Conservation (phyloP, 23 tunicate genomes). For the Aplidium turbinatum region DNA sequence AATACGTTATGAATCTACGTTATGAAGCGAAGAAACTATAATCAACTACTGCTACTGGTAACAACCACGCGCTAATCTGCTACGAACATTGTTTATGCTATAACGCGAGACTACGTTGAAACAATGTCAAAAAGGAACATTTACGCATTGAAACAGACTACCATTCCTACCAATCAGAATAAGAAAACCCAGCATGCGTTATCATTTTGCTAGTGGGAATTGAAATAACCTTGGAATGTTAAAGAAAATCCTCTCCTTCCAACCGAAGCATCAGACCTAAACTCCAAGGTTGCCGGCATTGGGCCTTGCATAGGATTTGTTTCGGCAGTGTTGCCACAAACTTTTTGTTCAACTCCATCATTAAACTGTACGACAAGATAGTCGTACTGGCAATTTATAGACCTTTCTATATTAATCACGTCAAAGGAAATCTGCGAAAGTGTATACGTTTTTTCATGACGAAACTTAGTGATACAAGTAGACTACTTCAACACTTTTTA, state of each 20-base stretch:
- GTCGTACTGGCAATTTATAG: slow-evolving; percentile 72
- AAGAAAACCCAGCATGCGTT: background rate
- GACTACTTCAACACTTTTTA: no score
- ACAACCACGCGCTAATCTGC: no score
- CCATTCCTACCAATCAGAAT: no score
- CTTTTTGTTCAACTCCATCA: slow-evolving; percentile 37
- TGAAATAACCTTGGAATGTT: slow-evolving; percentile 47
- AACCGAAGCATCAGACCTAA: slow-evolving; percentile 50
- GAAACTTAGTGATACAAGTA: no score
- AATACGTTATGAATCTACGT: no score
- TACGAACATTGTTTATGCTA: no score
- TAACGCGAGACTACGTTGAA: no score
- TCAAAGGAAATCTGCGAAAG: slow-evolving; percentile 40
- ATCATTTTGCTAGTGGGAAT: background rate
- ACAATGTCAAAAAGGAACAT: no score
- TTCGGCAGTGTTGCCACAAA: slow-evolving; percentile 41
- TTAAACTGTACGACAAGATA: slow-evolving; percentile 36
- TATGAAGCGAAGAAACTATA: no score
- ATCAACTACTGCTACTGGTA: no score
- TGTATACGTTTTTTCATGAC: background rate
- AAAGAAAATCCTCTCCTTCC: slow-evolving; percentile 58
- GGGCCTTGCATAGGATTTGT: slow-evolving; percentile 31
- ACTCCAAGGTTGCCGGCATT: slow-evolving; percentile 36
- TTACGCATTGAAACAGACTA: no score
- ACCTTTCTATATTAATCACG: slow-evolving; percentile 56